A percentile compares a stretch with the other conserved stretches of the same genome.
phyloP scores from a whole-genome alignment of 2,888 invertebrate species.

The Aethes cnicana region DNA sequence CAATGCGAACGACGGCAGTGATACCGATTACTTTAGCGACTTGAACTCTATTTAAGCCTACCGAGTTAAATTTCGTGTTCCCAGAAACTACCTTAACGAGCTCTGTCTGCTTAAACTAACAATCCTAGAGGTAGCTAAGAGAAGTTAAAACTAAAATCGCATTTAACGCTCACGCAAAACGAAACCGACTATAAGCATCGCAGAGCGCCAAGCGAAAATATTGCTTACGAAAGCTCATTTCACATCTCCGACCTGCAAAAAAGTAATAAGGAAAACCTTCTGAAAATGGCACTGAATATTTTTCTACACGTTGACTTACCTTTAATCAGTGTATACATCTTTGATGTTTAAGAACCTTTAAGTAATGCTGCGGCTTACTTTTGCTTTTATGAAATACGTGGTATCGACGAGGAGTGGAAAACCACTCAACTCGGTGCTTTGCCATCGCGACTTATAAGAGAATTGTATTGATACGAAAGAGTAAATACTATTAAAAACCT shows the following conservation, averaged over 20 bases:
- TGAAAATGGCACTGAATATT: constrained; percentile 41
- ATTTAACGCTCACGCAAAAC: constrained; percentile 15
- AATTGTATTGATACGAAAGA: constrained; percentile 32
- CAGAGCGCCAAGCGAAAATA: constrained; percentile 39
- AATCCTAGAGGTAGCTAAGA: background rate
- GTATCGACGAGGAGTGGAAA: constrained; percentile 26
- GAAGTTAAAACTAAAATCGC: constrained; percentile 26
- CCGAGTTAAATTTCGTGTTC: background rate
- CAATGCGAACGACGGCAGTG: no score
- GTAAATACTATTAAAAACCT: constrained; percentile 23
- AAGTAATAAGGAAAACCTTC: constrained; percentile 37
- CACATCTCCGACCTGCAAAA: constrained; percentile 21
- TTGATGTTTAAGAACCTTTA: constrained; percentile 49
- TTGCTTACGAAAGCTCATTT: constrained; percentile 38
- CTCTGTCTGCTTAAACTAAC: constrained; percentile 7
- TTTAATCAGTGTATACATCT: constrained; percentile 48
- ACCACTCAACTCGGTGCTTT: constrained; percentile 36
- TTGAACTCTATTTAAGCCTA: background rate
- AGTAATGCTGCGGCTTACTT: constrained; percentile 45
- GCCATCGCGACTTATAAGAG: constrained; percentile 38
- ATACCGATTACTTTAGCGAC: background rate
- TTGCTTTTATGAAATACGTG: constrained; percentile 37
- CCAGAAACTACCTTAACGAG: background rate
- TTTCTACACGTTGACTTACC: constrained; percentile 44
- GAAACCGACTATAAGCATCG: constrained; percentile 36